Percentiles rank a stretch among this genome's conserved stretches.
Evolutionary conservation across 2,888 invertebrate species (phyloP).

Genomic region (Kuschelorhynchus macadamiae): DNA sequence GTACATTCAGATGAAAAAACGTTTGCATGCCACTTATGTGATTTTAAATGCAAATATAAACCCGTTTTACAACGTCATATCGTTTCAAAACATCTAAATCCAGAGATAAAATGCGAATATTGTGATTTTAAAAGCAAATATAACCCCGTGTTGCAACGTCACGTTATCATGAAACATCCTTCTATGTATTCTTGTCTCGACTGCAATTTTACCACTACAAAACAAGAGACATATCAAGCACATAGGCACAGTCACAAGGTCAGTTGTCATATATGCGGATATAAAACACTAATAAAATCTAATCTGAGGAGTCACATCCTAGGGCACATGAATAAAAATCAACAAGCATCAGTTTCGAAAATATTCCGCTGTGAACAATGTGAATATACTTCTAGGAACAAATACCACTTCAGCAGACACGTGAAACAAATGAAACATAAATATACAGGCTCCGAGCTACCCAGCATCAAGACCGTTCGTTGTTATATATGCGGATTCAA

Average conservation of each 20-base stretch:
- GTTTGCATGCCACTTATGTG: neutral
- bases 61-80: too few relatives aligned
- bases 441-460: too few relatives aligned
- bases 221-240: neutral
- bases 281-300: neutral
- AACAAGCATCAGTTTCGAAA: neutral
- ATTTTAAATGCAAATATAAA: too few relatives aligned
- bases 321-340: slow-evolving; percentile 6
- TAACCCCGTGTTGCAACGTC: neutral
- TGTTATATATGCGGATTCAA: too few relatives aligned
- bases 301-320: neutral
- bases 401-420: neutral
- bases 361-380: neutral
- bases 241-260: slow-evolving; percentile 6
- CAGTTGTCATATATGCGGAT: slow-evolving; percentile 5
- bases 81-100: neutral
- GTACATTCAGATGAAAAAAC: neutral
- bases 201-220: neutral
- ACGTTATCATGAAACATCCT: neutral
- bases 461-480: too few relatives aligned
- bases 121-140: neutral
- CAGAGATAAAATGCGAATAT: neutral
- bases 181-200: neutral
- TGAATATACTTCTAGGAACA: slow-evolving; percentile 1
- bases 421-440: too few relatives aligned